These are phyloP conservation scores for Plemyria rubiginata DNA, from an alignment of 2,888 invertebrate species.

Conservation along the genomic window DNA sequence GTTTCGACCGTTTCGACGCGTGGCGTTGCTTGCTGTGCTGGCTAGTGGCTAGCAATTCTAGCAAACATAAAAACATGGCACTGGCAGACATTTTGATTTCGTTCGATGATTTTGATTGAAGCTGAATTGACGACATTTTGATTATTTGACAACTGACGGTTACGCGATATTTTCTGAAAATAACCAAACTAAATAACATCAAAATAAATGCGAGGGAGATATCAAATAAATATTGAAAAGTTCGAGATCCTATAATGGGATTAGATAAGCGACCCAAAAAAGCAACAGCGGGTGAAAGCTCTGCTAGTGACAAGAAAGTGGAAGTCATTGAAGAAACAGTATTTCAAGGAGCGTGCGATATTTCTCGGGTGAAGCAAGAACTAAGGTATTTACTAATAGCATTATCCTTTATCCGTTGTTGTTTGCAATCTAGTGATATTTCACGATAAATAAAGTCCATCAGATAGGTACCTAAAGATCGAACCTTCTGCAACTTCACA, in stretches of 20 bases:
- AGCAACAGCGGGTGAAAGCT: constrained; percentile 26
- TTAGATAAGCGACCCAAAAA: constrained; percentile 43
- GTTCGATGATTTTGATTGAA: constrained; percentile 43
- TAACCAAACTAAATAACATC: constrained; percentile 29
- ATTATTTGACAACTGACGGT: constrained; percentile 45
- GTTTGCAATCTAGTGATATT: not conserved
- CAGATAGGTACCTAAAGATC: not conserved
- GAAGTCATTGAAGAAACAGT: constrained; percentile 46
- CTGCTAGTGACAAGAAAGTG: constrained; percentile 44
- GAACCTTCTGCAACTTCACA: not conserved
- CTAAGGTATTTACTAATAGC: constrained; percentile 34
- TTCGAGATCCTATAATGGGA: constrained; percentile 37
- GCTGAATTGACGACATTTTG: constrained; percentile 44
- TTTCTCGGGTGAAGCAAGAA: constrained; percentile 40
- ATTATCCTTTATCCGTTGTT: constrained; percentile 2
- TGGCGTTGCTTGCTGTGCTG: no score
- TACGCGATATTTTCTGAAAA: constrained; percentile 39
- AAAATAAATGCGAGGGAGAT: constrained; percentile 45
- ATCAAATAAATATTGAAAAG: constrained; percentile 39
- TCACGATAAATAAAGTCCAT: not conserved
- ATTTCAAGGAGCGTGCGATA: constrained; percentile 37
- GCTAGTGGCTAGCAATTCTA: not conserved
- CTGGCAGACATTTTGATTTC: constrained; percentile 32
- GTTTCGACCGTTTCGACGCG: no score
- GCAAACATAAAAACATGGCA: constrained; percentile 9